Evolutionary conservation across 1,140 invertebrate species (phyloP).

Genomic region (Lordiphosa mommai): DNA sequence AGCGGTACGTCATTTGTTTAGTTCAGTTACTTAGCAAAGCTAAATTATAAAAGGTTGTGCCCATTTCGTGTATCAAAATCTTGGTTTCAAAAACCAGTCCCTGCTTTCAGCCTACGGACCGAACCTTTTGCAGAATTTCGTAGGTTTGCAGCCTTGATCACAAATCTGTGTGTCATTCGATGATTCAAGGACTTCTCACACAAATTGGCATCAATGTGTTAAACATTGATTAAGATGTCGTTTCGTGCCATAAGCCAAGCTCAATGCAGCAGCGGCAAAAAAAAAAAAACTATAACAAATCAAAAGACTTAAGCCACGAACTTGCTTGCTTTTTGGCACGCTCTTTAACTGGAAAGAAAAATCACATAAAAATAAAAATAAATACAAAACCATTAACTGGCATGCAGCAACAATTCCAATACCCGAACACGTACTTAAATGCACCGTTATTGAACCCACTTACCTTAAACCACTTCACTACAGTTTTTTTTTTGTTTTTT

Average conservation of each 20-base stretch:
- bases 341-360: conserved; percentile 32
- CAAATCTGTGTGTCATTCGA: conserved; percentile 13
- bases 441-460: conserved; percentile 74
- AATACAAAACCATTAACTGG: conserved; percentile 20
- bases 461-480: conserved; percentile 35
- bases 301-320: conserved; percentile 64
- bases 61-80: no score
- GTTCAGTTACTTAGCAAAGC: no score
- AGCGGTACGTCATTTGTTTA: no score
- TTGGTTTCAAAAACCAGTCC: no score
- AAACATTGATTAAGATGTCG: not conserved
- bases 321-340: conserved; percentile 21
- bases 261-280: conserved; percentile 50
- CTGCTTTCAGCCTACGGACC: no score
- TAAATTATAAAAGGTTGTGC: no score
- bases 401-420: conserved; percentile 1
- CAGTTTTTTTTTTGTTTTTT: no score
- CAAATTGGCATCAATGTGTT: conserved; percentile 34
- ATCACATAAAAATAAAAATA: conserved; percentile 6
- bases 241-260: conserved; percentile 40
- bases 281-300: conserved; percentile 50
- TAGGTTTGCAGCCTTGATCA: no score
- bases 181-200: conserved; percentile 56
- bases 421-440: conserved; percentile 43
- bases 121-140: no score